Evolutionary conservation across 2,797 vertebrate species (phyloP).

Genomic region (Potorous gilbertii): DNA sequence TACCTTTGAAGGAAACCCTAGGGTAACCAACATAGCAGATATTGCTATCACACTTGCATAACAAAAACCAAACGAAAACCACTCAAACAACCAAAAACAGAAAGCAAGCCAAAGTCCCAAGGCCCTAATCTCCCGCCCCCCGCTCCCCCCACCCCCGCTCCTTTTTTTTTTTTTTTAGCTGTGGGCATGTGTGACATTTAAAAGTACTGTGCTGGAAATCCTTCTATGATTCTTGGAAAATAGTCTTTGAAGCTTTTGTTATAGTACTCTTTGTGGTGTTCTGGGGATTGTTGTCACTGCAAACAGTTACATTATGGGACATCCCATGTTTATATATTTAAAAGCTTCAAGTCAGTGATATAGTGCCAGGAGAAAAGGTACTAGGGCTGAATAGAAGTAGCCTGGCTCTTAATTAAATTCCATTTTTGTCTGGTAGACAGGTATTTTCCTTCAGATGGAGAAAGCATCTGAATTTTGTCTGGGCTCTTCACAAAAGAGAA

Average conservation of each 20-base stretch:
- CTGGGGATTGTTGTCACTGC: conserved; percentile 19
- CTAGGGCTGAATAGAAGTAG: not conserved
- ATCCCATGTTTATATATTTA: conserved; percentile 34
- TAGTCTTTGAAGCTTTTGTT: conserved; percentile 11
- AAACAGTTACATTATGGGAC: not conserved
- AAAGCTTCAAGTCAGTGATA: conserved; percentile 12
- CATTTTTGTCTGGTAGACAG: not conserved
- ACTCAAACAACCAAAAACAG: not conserved
- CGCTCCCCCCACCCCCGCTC: no score
- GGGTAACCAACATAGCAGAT: not conserved
- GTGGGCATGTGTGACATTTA: conserved; percentile 28
- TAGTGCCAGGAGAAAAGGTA: not conserved
- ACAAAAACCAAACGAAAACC: not conserved
- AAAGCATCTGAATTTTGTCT: conserved; percentile 14
- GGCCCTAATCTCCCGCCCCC: not conserved
- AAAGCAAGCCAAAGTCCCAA: not conserved
- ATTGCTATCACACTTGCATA: not conserved
- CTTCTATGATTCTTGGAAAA: not conserved
- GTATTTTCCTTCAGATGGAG: conserved; percentile 25
- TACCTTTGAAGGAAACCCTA: not conserved
- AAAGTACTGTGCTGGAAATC: conserved; percentile 40
- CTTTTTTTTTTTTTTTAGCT: not conserved
- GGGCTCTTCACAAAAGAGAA: not conserved
- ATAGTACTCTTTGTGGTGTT: conserved; percentile 22
- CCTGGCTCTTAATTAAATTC: conserved; percentile 11